Evolutionary conservation across 1,140 invertebrate species (phyloP).

Genomic region (Melitaea cinxia): DNA sequence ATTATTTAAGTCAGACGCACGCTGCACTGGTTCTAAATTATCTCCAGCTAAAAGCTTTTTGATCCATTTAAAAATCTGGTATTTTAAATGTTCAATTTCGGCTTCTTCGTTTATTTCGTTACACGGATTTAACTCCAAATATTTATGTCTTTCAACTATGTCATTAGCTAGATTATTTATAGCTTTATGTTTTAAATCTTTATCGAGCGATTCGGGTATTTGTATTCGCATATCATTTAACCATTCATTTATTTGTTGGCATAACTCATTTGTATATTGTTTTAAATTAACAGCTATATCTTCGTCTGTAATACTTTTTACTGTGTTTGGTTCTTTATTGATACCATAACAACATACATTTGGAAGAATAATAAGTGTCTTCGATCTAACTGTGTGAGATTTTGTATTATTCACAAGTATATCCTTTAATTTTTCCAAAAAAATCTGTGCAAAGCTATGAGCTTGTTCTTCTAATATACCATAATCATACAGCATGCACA

Average conservation of each 20-base stretch:
- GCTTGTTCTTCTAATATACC: slow-evolving; percentile 39
- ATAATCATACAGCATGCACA: slow-evolving; percentile 30
- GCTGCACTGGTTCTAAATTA: slow-evolving; percentile 40
- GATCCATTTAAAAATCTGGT: slow-evolving; percentile 66
- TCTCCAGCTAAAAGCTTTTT: slow-evolving; percentile 48
- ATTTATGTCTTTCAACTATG: slow-evolving; percentile 57
- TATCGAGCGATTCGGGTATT: slow-evolving; percentile 33
- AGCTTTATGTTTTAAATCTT: slow-evolving; percentile 36
- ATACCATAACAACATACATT: slow-evolving; percentile 26
- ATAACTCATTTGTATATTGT: slow-evolving; percentile 39
- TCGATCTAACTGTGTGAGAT: slow-evolving; percentile 23
- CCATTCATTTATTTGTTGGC: slow-evolving; percentile 44
- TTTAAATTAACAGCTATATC: slow-evolving; percentile 33
- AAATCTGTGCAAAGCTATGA: slow-evolving; percentile 31
- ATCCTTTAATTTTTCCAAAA: slow-evolving; percentile 42
- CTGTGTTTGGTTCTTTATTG: slow-evolving; percentile 18
- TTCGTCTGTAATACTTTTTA: slow-evolving; percentile 19
- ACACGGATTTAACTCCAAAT: slow-evolving; percentile 53
- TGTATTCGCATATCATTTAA: slow-evolving; percentile 24
- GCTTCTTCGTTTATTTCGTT: slow-evolving; percentile 36
- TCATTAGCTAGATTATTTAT: slow-evolving; percentile 50
- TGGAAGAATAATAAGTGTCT: slow-evolving; percentile 39
- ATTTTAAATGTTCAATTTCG: slow-evolving; percentile 62
- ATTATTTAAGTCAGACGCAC: slow-evolving; percentile 46
- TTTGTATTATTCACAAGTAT: slow-evolving; percentile 23